These are phyloP conservation scores for Nemurella pictetii DNA, from an alignment of 2,888 invertebrate genomes.

Conservation along the genomic window DNA sequence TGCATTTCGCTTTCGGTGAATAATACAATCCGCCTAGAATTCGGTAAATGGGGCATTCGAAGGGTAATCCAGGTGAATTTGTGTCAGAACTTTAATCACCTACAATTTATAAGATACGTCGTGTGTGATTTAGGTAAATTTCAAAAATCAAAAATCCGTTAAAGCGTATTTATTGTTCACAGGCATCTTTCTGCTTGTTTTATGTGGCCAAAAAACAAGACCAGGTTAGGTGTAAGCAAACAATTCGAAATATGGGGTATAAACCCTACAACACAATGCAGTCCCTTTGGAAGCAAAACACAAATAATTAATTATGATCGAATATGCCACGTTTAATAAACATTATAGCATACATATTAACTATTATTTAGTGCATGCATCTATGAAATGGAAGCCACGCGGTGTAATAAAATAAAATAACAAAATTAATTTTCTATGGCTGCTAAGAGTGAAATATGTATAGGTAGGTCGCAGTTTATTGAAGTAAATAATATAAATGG, in stretches of 20 bases:
- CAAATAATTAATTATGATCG: neutral
- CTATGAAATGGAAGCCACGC: no score
- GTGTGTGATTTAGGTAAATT: neutral
- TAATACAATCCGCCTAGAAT: neutral
- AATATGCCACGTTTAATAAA: neutral
- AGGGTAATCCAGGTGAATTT: neutral
- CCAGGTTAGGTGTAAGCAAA: neutral
- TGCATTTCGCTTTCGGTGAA: neutral
- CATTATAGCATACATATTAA: neutral
- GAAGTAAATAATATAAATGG: no score
- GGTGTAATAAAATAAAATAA: no score
- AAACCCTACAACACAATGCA: neutral
- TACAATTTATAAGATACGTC: neutral
- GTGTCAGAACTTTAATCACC: neutral
- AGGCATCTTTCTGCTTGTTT: neutral
- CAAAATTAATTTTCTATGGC: no score
- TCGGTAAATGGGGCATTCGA: neutral
- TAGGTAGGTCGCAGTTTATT: no score
- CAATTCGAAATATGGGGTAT: neutral
- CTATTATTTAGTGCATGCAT: no score
- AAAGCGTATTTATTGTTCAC: neutral
- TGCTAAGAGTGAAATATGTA: no score
- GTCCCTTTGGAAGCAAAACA: neutral
- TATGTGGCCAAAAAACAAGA: neutral
- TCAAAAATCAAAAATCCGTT: neutral